Evolutionary conservation across 2,888 invertebrate species (phyloP).

Genomic region (Platycnemis pennipes): DNA sequence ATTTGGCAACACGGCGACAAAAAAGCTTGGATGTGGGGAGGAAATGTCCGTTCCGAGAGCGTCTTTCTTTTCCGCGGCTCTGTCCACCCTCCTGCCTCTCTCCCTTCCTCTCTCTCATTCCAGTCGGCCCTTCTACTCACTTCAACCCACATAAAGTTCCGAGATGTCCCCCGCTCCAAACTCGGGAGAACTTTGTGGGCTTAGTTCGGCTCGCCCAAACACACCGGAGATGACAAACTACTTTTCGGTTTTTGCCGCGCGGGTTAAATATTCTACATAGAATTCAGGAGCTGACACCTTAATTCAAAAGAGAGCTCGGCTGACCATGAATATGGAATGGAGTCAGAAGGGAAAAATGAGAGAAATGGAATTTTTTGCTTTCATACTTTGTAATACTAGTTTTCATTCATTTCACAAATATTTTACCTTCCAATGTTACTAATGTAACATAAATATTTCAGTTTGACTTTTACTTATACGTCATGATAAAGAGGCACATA

Average conservation of each 20-base stretch:
- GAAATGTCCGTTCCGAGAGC: neutral
- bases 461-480: too few species aligned
- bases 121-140: neutral
- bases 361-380: neutral
- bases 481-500: too few species aligned
- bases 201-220: neutral
- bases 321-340: neutral
- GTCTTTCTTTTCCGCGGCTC: neutral
- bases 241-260: neutral
- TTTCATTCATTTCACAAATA: too few species aligned
- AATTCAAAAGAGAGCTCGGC: neutral
- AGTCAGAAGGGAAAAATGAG: neutral
- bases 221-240: slow-evolving; percentile 8
- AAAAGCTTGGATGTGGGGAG: neutral
- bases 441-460: too few species aligned
- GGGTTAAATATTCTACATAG: neutral
- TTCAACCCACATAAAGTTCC: neutral
- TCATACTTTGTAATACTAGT: too few species aligned
- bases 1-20: slow-evolving; percentile 2
- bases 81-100: neutral
- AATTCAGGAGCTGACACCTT: neutral
- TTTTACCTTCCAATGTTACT: too few species aligned
- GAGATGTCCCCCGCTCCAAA: neutral
- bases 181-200: slow-evolving; percentile 12
- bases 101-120: neutral